Evolutionary conservation across 2,113 vertebrate genomes (phyloP).

Genomic region (Ammodytes marinus): DNA sequence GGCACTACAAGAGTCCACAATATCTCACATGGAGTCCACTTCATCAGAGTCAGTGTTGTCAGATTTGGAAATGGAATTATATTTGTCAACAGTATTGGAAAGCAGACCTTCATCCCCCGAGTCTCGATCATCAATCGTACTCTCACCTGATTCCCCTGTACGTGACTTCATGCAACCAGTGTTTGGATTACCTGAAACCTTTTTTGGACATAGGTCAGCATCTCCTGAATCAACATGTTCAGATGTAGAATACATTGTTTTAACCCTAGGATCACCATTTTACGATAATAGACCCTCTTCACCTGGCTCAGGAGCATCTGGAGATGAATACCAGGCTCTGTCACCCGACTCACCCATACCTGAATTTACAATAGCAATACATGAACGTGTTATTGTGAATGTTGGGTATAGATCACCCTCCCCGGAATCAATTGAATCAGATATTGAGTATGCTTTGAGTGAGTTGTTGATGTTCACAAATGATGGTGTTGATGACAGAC

Average conservation of each 20-base stretch:
- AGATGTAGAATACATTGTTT: conserved; percentile 63
- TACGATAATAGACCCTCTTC: conserved; percentile 55
- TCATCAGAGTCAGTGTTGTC: conserved; percentile 62
- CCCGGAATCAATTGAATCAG: conserved; percentile 62
- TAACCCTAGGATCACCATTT: conserved; percentile 30
- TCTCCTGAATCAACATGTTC: conserved; percentile 70
- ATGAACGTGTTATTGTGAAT: conserved; percentile 49
- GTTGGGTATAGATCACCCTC: conserved; percentile 64
- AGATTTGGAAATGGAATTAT: conserved; percentile 40
- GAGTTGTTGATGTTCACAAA: conserved; percentile 38
- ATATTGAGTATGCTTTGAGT: conserved; percentile 61
- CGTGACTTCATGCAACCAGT: conserved; percentile 31
- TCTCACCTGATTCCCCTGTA: conserved; percentile 58
- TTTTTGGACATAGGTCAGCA: conserved; percentile 45
- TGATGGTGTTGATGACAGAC: conserved; percentile 38
- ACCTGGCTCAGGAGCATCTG: conserved; percentile 65
- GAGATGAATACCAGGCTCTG: conserved; percentile 46
- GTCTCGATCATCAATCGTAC: conserved; percentile 12
- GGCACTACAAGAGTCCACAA: background rate
- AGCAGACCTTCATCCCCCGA: conserved; percentile 58
- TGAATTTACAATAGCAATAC: conserved; percentile 35
- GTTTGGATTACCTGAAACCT: background rate
- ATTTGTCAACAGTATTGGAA: conserved; percentile 7
- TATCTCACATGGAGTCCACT: conserved; percentile 19
- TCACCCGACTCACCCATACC: conserved; percentile 72